Conservation (phyloP, 2,888 invertebrate genomes). For the Drosophila dives region DNA sequence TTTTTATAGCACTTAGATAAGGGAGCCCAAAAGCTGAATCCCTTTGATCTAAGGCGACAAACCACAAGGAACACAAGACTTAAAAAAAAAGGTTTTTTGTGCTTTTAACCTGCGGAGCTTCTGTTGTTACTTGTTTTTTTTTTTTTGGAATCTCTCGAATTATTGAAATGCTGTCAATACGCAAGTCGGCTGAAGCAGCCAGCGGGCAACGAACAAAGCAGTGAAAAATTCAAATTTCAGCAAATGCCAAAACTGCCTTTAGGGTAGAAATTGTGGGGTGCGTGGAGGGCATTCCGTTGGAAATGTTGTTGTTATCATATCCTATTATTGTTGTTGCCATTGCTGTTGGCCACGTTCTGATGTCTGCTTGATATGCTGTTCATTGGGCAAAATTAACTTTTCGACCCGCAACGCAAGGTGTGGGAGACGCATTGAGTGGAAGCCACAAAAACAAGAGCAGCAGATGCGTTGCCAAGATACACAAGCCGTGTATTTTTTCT, state of each 20-base stretch:
- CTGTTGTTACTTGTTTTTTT: constrained; percentile 6
- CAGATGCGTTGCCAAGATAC: constrained; percentile 58
- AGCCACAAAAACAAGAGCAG: constrained; percentile 1
- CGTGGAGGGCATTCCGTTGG: neutral
- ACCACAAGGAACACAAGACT: constrained; percentile 50
- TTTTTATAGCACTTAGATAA: constrained; percentile 62
- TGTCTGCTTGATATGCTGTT: constrained; percentile 73
- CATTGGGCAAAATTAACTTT: constrained; percentile 79
- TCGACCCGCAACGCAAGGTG: constrained; percentile 17
- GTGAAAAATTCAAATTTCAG: constrained; percentile 60
- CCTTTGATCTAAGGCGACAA: constrained; percentile 65
- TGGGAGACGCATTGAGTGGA: constrained; percentile 13
- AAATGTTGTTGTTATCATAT: constrained; percentile 3
- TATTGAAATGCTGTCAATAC: constrained; percentile 63
- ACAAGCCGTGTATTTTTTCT: constrained; percentile 34
- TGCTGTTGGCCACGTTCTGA: constrained; percentile 59
- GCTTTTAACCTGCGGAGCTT: constrained; percentile 15
- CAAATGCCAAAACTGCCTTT: constrained; percentile 18
- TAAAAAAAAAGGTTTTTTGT: constrained; percentile 14
- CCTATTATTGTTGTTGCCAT: constrained; percentile 14
- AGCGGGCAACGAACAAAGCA: constrained; percentile 19
- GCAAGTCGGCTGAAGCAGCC: constrained; percentile 21
- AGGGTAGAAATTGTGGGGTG: neutral
- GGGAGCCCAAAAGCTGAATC: constrained; percentile 22
- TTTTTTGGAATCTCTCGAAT: constrained; percentile 16